Evolutionary conservation across 2,113 vertebrate species (phyloP), one percentile per base, ranked within the genome.

Genomic region (Serilophus lunatus): DNA sequence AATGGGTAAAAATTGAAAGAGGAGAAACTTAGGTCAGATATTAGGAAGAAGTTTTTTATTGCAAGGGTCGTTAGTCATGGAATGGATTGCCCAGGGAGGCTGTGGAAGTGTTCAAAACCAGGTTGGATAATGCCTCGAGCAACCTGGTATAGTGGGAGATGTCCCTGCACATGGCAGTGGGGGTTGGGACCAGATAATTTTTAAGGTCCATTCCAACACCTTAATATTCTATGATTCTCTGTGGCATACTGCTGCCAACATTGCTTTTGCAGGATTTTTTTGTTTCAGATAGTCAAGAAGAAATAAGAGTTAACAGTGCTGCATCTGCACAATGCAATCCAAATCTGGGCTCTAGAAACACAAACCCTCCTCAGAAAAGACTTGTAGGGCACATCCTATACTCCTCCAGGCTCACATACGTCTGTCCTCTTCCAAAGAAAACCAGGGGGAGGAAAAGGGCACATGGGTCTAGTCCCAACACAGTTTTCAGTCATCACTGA

Each of bases 381-480:
- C 7, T 28, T 64, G 11, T 18, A 33, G 24, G 56, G 33, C 50
- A 75, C 19, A n/a, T 60, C 44, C 25, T 42, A 31, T 9, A 24
- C 25, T 40, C 49, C 44, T 82, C 47, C 29, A 63, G 53, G 12
- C 15, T 90, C 53, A 31, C 1, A 1, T 1, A 5, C 31, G 33
- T 24, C 63, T 35, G 23, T 45, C 18, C 12, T 17, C 31, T 75
- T 42, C 35, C 20, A 56, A 51, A 9, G 28, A 29, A 86, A 81
- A 59, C 5, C 13, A 50, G 17, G 1, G 10, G 3, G 4, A 75
- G 35, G 44, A 89, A 65, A 78, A 86, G 10, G 38, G 20, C 49
- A 64, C 24, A 24, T 0, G 0, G 6, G 7, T 65, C 31, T 70
- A 78, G 25, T 20, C 20, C 19, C 38, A 59, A 53, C 59, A 74